Percentiles rank a stretch among this genome's conserved stretches.
Conservation (phyloP, 1,140 invertebrate species). For the Scaptodrosophila lebanonensis region DNA sequence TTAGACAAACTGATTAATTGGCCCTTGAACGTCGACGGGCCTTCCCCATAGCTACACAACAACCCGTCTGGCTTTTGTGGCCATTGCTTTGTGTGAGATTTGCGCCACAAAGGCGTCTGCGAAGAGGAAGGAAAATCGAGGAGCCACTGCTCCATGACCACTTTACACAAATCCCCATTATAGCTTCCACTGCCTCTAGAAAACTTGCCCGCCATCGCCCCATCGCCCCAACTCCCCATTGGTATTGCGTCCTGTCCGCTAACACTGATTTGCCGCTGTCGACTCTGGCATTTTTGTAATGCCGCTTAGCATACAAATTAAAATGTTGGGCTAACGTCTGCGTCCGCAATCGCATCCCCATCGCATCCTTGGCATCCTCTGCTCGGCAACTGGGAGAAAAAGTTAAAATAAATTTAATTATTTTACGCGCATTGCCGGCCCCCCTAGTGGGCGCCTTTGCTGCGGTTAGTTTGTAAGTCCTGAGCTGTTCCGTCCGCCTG, state of each 20-base stretch:
- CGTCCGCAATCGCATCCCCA: too few relatives aligned
- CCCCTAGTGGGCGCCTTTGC: slow-evolving; percentile 23
- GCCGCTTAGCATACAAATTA: slow-evolving; percentile 45
- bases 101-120: slow-evolving; percentile 12
- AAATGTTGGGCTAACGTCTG: slow-evolving; percentile 24
- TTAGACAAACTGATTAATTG: slow-evolving; percentile 66
- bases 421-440: slow-evolving; percentile 18
- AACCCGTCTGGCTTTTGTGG: slow-evolving; percentile 16
- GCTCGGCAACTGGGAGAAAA: slow-evolving; percentile 37
- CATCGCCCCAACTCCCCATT: too few relatives aligned
- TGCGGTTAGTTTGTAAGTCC: slow-evolving; percentile 29
- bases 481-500: neutral
- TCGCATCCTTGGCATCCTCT: slow-evolving; percentile 16
- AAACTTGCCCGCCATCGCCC: too few relatives aligned
- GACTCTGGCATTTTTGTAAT: too few relatives aligned
- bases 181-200: too few relatives aligned
- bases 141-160: neutral
- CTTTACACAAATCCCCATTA: neutral
- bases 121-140: slow-evolving; percentile 1
- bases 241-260: too few relatives aligned
- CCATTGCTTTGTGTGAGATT: slow-evolving; percentile 24
- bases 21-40: slow-evolving; percentile 32
- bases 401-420: slow-evolving; percentile 53
- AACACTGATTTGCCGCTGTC: too few relatives aligned
- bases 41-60: slow-evolving; percentile 7